Conservation (phyloP, 2,888 invertebrate species). For the Eulithis prunata region DNA sequence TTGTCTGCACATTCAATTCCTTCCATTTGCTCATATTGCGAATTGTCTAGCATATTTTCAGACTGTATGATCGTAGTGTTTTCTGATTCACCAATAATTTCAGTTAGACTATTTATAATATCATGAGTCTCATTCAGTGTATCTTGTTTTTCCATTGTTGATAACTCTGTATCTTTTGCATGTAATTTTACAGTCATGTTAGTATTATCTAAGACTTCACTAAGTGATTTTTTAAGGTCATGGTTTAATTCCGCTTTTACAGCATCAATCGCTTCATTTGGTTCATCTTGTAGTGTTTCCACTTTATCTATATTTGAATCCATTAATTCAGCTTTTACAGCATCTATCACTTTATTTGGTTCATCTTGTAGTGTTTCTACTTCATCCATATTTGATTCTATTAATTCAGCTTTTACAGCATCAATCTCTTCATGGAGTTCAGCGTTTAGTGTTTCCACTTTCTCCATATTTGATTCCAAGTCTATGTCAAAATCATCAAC, state of each 20-base stretch:
- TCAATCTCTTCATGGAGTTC: slow-evolving; percentile 11
- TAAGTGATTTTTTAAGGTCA: slow-evolving; percentile 6
- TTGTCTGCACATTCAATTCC: slow-evolving; percentile 41
- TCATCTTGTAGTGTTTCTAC: neutral
- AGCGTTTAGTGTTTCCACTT: slow-evolving; percentile 5
- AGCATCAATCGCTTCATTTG: slow-evolving; percentile 12
- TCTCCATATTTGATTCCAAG: slow-evolving; percentile 33
- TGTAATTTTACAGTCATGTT: slow-evolving; percentile 8
- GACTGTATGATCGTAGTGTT: slow-evolving; percentile 11
- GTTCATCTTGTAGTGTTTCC: neutral
- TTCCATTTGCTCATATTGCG: slow-evolving; percentile 34
- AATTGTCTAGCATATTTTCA: slow-evolving; percentile 6
- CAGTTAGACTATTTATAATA: slow-evolving; percentile 21
- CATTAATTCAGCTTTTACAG: slow-evolving; percentile 23
- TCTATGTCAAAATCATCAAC: slow-evolving; percentile 60
- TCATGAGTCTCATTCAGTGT: slow-evolving; percentile 24
- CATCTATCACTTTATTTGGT: slow-evolving; percentile 8
- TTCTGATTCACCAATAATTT: slow-evolving; percentile 25
- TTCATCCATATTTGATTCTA: slow-evolving; percentile 26
- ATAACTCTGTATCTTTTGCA: neutral
- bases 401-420: slow-evolving; percentile 11
- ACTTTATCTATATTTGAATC: slow-evolving; percentile 18
- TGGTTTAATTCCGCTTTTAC: slow-evolving; percentile 14
- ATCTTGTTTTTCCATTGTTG: slow-evolving; percentile 9
- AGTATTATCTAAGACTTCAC: slow-evolving; percentile 8